A percentile compares a stretch with the other conserved stretches of the same genome.
phyloP scores from a whole-genome alignment of 2,888 invertebrate genomes.

The Pasiphila rectangulata region DNA sequence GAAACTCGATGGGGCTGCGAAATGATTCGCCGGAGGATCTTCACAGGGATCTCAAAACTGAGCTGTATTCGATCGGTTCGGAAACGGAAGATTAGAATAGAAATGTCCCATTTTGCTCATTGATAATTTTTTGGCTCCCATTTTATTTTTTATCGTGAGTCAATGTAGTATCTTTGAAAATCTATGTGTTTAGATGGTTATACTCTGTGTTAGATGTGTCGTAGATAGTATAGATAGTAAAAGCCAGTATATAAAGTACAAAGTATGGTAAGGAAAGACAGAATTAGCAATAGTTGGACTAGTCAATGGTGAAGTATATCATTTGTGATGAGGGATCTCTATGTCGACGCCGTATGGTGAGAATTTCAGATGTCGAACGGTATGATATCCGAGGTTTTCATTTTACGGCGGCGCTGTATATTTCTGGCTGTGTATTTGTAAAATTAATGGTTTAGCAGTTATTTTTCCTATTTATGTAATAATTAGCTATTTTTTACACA shows the following conservation, averaged over 20 bases:
- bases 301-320: conserved; percentile 41
- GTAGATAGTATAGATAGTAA: conserved; percentile 25
- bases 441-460: conserved; percentile 40
- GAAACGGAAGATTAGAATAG: conserved; percentile 61
- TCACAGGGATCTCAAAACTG: conserved; percentile 61
- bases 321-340: conserved; percentile 55
- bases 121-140: conserved; percentile 15
- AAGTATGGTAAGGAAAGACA: conserved; percentile 29
- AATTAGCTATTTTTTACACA: not conserved
- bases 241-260: conserved; percentile 34
- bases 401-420: conserved; percentile 37
- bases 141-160: conserved; percentile 14
- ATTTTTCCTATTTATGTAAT: not conserved
- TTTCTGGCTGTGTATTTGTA: conserved; percentile 59
- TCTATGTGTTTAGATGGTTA: conserved; percentile 48
- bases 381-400: too few relatives aligned
- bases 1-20: conserved; percentile 49
- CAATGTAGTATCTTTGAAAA: conserved; percentile 23
- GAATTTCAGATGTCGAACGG: too few relatives aligned
- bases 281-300: conserved; percentile 35
- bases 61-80: conserved; percentile 61
- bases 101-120: conserved; percentile 12
- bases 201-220: conserved; percentile 37
- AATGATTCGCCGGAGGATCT: conserved; percentile 69
- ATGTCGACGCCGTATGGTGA: too few relatives aligned